Evolutionary conservation across 2,888 invertebrate genomes (phyloP), one percentile per base, ranked within the genome.

Genomic region (Meliscaeva auricollis): DNA sequence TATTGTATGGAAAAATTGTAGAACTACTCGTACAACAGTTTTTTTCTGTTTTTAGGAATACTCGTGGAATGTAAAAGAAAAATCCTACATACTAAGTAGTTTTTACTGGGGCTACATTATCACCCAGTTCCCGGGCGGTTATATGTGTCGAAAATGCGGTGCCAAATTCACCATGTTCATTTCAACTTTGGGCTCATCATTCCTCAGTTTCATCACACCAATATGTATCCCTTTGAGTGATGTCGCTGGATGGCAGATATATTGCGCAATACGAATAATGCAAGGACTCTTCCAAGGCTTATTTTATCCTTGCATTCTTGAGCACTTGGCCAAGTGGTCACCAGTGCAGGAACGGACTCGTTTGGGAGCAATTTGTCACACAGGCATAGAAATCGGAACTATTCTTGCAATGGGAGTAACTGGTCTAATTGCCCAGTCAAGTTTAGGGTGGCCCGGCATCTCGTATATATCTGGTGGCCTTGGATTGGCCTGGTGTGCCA

Each of bases 21-120:
- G n/a, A n/a, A n/a, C n/a, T n/a, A n/a, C n/a, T n/a, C n/a, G n/a
- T n/a, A n/a, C n/a, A 26, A 26, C 26, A 26, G 26, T 38, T 38
- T 38, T 38, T 9, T 30, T 62, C 11, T 5, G n/a, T 22, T 26
- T 68, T 0, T 72, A 91, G 91, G 90, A 90, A 88, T 90, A 88
- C 75, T 85, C 91, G 90, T 87, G 93, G 94, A 93, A 92, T 32
- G 91, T 93, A 81, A 90, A 92, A 30, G 93, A 94, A 20, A 93
- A 93, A 82, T 92, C 94, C 0, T 91, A 94, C 72, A 93, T 96
- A 32, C 91, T 96, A 3, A 96, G 96, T 1, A 95, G 96, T 0
- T 96, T 96, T 91, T 96, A 96, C 90, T 95, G 96, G 95, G 96
- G 96, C 3, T 96, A 96, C 89, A 93, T 96, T 6, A 80, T 95